Evolutionary conservation across 2,888 invertebrate genomes (phyloP).

Genomic region (Fabriciana adippe): DNA sequence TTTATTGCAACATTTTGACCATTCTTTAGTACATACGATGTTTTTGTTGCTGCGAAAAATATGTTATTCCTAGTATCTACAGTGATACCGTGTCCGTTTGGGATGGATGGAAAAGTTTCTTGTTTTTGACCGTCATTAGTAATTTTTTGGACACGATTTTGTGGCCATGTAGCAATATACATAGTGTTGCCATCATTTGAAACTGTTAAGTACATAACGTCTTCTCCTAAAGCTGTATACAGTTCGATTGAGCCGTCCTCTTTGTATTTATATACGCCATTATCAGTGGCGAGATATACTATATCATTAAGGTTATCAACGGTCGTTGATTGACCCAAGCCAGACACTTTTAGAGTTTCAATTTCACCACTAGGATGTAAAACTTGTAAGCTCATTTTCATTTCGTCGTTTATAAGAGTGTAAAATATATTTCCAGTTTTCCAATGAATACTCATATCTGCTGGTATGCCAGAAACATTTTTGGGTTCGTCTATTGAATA

Average conservation of each 20-base stretch:
- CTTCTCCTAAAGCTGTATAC: conserved; percentile 67
- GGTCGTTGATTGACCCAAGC: conserved; percentile 69
- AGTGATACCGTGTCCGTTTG: conserved; percentile 72
- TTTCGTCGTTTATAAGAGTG: conserved; percentile 68
- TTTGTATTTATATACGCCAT: conserved; percentile 73
- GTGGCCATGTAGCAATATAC: conserved; percentile 76
- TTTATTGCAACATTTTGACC: conserved; percentile 62
- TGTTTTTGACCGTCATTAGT: conserved; percentile 63
- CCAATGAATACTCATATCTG: conserved; percentile 73
- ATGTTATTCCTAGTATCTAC: conserved; percentile 69
- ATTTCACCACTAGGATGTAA: conserved; percentile 59
- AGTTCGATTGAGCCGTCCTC: conserved; percentile 62
- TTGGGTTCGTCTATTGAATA: conserved; percentile 55
- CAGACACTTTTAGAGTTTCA: conserved; percentile 65
- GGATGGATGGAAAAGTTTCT: conserved; percentile 61
- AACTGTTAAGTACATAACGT: conserved; percentile 72
- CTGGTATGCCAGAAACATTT: conserved; percentile 66
- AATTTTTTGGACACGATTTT: conserved; percentile 69
- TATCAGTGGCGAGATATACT: conserved; percentile 73
- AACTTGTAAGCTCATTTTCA: conserved; percentile 70
- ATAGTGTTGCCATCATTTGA: conserved; percentile 60
- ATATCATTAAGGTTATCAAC: conserved; percentile 76
- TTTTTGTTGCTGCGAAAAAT: conserved; percentile 71
- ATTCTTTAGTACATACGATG: conserved; percentile 63
- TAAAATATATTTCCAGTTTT: conserved; percentile 68